Base-by-base conservation (phyloP, 2,888 invertebrate species). In the Cataglyphis cursor region DNA sequence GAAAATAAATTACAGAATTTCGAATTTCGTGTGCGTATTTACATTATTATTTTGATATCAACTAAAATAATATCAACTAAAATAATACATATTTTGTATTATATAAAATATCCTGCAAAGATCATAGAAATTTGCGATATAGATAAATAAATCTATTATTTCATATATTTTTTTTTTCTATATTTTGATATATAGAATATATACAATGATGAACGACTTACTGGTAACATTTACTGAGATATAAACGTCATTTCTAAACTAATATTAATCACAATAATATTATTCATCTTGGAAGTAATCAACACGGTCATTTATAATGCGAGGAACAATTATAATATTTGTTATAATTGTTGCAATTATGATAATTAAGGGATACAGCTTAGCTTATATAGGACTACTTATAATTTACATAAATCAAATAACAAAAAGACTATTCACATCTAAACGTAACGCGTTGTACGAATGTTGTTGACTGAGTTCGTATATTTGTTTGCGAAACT, bases 371-470 rank as follows among this genome's bases (percentile, higher is more conserved):
- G 10, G 0, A 24, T 54, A 15, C n/a, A 76, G 10, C 31, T 78
- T 70, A 4, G 3, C 15, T 78, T 68, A n/a, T 48, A 41, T 35
- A 24, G 9, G 54, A 66, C 9, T 78, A 57, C 6, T 68, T 68
- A 59, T 70, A 78, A 59, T 80, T 80, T 59, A 80, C 15, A 10
- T 41, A 41, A 68, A 78, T 21, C 9, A 6, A 41, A 41, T 78
- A 78, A 78, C 76, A 65, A 65, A 18, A 24, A 10, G n/a, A 59
- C 18, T 72, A 59, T 44, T 72, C 44, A 70, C 31, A 72, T 31
- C 10, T 10, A 24, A 70, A 80, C 35, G 12, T 21, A 70, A 28
- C 8, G 8, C 10, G 5, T 57, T 68, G 5, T 59, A 59, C 65
- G 54, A 76, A 6, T 72, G n/a, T 51, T 35, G 4, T 18, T 57